Conservation (phyloP, 2,888 invertebrate species). For the Cylindroiulus punctatus region DNA sequence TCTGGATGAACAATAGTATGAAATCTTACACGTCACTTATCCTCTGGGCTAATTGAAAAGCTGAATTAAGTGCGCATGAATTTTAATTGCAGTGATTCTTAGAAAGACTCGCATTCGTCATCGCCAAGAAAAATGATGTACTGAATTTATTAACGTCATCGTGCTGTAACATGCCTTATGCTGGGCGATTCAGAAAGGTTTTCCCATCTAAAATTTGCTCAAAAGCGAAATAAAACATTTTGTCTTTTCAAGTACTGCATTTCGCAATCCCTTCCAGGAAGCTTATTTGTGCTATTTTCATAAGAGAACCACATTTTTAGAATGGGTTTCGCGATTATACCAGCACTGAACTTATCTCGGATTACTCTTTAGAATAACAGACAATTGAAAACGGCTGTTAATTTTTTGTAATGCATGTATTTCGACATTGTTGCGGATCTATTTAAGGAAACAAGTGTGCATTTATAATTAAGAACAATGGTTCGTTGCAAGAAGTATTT, state of each 20-base stretch:
- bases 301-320: no score
- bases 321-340: no score
- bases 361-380: no score
- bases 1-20: not conserved
- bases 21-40: not conserved
- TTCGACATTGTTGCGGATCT: not conserved
- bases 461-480: not conserved
- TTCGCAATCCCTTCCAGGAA: no score
- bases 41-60: not conserved
- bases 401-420: not conserved
- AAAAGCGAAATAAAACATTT: no score
- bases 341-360: no score
- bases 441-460: not conserved
- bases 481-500: not conserved
- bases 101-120: not conserved
- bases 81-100: not conserved
- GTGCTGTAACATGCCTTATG: no score
- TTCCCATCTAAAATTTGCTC: no score
- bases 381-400: not conserved
- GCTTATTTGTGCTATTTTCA: no score
- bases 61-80: not conserved
- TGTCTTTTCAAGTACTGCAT: no score
- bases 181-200: no score
- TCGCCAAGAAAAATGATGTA: not conserved
- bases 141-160: not conserved